Conservation (phyloP, 2,113 vertebrate species). For the Engystomops pustulosus region DNA sequence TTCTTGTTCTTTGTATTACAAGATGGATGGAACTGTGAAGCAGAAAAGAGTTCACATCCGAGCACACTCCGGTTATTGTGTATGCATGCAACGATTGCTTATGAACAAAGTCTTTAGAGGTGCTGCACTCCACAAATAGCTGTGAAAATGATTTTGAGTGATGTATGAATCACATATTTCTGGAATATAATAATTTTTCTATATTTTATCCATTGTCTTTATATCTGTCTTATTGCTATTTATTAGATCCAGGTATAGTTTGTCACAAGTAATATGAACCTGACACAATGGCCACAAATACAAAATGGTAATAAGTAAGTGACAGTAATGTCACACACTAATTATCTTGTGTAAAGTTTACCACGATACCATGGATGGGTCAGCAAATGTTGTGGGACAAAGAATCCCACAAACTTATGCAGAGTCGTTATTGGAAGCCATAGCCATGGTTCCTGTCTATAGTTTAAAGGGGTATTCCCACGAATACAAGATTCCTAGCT, state of each 20-base stretch:
- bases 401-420: too few relatives aligned
- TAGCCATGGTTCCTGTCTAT: too few relatives aligned
- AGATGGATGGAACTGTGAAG: constrained; percentile 68
- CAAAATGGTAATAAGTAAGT: not conserved
- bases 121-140: not conserved
- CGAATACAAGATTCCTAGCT: too few relatives aligned
- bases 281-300: not conserved
- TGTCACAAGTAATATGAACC: too few relatives aligned
- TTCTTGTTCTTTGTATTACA: constrained; percentile 65
- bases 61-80: constrained; percentile 53
- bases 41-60: constrained; percentile 62
- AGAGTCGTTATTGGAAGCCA: too few relatives aligned
- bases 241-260: not conserved
- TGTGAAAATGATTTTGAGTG: not conserved
- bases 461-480: too few relatives aligned
- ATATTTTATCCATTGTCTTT: not conserved
- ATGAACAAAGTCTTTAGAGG: not conserved
- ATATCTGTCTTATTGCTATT: not conserved
- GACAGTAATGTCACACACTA: not conserved
- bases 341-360: not conserved
- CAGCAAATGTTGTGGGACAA: too few relatives aligned
- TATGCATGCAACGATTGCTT: not conserved
- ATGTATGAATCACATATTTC: not conserved
- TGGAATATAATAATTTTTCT: not conserved
- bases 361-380: too few relatives aligned